Base-by-base conservation (phyloP, 2,113 vertebrate genomes). In the Burhinus oedicnemus region DNA sequence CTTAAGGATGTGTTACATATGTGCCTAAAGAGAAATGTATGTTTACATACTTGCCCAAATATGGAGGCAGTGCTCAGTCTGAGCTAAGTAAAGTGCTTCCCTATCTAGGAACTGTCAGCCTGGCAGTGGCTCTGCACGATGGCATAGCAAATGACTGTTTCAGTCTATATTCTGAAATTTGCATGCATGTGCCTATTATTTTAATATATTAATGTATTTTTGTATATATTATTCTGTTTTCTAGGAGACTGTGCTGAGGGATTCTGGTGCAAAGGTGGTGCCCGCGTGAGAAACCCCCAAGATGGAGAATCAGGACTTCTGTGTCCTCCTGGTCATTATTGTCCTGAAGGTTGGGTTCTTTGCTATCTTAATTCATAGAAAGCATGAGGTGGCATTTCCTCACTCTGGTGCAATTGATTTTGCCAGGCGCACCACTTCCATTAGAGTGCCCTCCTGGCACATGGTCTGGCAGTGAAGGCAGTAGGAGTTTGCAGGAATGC, bases 321-420 rank as follows among this genome's bases (percentile, higher is more conserved):
- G 86, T 99, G 99, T 91, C 99, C 98, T 1, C 79, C 97, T 64
- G 99, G 99, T 19, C 98, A 99, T 94, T 99, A 98, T 91, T 99
- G 99, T 76, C 98, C 98, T 45, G 84, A 97, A 98, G 99, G 99
- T 99, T 94, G n/a, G 10, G 6, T 13, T n/a, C 19, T 27, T 32
- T 26, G 44, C 20, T 60, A 9, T 42, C 40, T 8, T 36, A 12
- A 17, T 6, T 13, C 27, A 2, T 1, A 2, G 47, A 26, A 27
- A 21, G 25, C 16, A 3, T 3, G 23, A 76, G 15, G 30, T 18
- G n/a, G 2, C 3, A 0, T 52, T 69, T 52, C 32, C 83, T 90
- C 40, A 71, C 34, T 15, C 5, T 5, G 40, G 8, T 36, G 40
- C 30, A 6, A 5, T 18, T n/a, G 15, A n/a, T 47, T 45, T 66